A percentile compares a stretch with the other conserved stretches of the same genome.
Evolutionary conservation across 2,113 vertebrate species (phyloP).

Genomic region (Taxidea taxus): DNA sequence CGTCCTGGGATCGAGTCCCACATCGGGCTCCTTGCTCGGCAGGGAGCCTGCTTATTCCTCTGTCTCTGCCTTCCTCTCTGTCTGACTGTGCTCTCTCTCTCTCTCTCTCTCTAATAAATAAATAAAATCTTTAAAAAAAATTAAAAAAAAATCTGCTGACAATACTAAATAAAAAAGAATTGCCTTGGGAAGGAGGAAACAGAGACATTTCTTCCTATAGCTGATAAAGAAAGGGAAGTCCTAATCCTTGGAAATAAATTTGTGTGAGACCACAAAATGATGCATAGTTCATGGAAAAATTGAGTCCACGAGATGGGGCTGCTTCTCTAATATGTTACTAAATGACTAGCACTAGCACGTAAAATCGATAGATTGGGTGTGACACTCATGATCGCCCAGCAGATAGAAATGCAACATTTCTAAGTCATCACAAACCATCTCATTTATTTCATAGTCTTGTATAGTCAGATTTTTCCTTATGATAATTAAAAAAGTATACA

Average conservation of each 20-base stretch:
- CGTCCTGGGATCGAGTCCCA: too few relatives aligned
- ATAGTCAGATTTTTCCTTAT: neutral
- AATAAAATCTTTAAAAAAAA: neutral
- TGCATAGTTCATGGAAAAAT: neutral
- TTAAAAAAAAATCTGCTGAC: conserved; percentile 18
- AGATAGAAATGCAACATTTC: neutral
- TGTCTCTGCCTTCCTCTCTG: too few relatives aligned
- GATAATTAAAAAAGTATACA: neutral
- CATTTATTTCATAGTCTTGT: neutral
- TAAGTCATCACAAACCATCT: neutral
- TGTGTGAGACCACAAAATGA: neutral
- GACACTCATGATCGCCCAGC: neutral
- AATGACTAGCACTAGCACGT: neutral
- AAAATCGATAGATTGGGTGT: neutral
- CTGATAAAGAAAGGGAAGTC: conserved; percentile 36
- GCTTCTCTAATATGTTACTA: neutral
- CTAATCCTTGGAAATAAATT: conserved; percentile 50
- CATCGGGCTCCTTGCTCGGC: too few relatives aligned
- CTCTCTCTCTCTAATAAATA: too few relatives aligned
- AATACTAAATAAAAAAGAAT: conserved; percentile 36
- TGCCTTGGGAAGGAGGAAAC: neutral
- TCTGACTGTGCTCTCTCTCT: too few relatives aligned
- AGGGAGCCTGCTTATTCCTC: too few relatives aligned
- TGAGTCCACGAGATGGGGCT: neutral
- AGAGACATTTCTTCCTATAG: neutral